A percentile compares a stretch with the other conserved stretches of the same genome.
These are phyloP conservation scores for Psilopsiagon aurifrons DNA, from an alignment of 2,113 vertebrate genomes.

Conservation along the genomic window DNA sequence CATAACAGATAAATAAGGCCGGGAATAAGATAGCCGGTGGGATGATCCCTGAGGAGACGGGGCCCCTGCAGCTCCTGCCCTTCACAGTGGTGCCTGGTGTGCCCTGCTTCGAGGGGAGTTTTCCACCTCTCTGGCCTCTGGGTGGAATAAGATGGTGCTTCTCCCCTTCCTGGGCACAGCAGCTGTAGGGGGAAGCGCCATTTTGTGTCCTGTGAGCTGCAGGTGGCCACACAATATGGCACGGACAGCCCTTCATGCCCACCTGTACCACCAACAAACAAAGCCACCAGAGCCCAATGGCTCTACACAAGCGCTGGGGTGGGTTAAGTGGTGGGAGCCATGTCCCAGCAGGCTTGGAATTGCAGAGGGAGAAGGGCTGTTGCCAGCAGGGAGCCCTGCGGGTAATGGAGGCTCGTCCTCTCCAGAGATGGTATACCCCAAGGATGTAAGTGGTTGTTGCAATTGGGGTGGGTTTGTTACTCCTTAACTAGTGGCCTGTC, in stretches of 20 bases:
- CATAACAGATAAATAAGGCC: neutral
- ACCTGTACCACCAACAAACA: neutral
- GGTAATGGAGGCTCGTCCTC: neutral
- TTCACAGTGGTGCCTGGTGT: rapidly evolving
- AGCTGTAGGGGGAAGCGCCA: rapidly evolving
- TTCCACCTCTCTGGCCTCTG: neutral
- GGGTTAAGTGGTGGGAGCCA: neutral
- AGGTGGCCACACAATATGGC: rapidly evolving
- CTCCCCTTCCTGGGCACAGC: neutral
- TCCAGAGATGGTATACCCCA: neutral
- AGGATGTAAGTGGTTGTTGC: neutral
- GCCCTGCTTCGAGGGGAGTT: rapidly evolving
- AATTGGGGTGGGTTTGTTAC: neutral
- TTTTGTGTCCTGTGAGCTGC: rapidly evolving
- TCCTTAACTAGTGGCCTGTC: neutral
- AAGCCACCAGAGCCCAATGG: rapidly evolving
- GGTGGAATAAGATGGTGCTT: rapidly evolving
- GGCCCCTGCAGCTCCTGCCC: rapidly evolving
- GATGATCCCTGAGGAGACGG: rapidly evolving
- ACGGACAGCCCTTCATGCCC: rapidly evolving
- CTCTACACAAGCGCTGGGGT: neutral
- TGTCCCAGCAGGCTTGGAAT: neutral
- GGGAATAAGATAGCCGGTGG: rapidly evolving
- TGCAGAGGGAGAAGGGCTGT: neutral
- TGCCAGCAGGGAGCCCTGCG: rapidly evolving